Percentiles rank a stretch among this genome's conserved stretches.
These are phyloP conservation scores for Tretioscincus oriximinensis DNA, from an alignment of 2,113 vertebrate genomes.

Conservation along the genomic window DNA sequence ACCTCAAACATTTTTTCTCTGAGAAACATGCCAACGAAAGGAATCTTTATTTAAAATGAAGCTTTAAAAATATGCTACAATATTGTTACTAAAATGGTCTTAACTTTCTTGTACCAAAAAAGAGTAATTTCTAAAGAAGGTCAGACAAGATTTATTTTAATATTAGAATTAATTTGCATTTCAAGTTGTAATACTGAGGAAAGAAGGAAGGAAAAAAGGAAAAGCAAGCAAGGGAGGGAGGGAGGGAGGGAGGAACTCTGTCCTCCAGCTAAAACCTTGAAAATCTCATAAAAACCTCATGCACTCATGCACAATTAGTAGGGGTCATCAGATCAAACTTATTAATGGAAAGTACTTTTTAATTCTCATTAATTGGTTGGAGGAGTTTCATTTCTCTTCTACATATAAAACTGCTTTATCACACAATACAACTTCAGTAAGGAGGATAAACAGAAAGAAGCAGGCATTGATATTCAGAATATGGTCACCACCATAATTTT, in stretches of 20 bases:
- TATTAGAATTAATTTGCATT: background rate
- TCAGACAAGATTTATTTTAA: background rate
- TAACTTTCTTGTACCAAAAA: background rate
- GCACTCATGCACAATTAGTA: constrained; percentile 12
- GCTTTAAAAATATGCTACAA: background rate
- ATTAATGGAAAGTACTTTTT: constrained; percentile 18
- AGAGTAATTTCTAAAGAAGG: background rate
- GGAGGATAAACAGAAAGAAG: background rate
- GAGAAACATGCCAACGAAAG: background rate
- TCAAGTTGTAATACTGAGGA: background rate
- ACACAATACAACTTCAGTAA: constrained; percentile 14
- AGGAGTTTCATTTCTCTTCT: background rate
- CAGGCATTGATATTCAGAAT: background rate
- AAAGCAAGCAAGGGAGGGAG: no score
- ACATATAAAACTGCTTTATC: background rate
- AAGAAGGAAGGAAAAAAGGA: background rate
- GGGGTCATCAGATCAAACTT: constrained; percentile 9
- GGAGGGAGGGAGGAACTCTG: background rate
- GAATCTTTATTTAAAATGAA: constrained; percentile 8
- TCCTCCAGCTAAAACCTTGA: constrained; percentile 21
- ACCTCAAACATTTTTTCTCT: background rate
- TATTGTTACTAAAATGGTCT: background rate
- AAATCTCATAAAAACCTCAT: constrained; percentile 14
- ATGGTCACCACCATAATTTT: fast-evolving
- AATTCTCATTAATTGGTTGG: background rate